Evolutionary conservation across 2,888 invertebrate genomes (phyloP).

Genomic region (Sphaeridia pumilis): DNA sequence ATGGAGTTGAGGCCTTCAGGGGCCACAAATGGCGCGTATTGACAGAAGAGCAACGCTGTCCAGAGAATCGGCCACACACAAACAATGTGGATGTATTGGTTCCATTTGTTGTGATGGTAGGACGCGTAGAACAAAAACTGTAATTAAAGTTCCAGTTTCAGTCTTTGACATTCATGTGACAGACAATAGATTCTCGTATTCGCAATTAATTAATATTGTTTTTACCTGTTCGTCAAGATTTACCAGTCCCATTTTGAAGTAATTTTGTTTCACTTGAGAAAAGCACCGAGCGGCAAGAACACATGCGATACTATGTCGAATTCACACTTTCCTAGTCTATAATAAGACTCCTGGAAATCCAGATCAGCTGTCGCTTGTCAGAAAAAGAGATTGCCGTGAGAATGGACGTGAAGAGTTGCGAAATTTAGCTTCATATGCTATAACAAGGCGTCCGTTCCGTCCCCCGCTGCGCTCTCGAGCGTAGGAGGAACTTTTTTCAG

Average conservation of each 20-base stretch:
- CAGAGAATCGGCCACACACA: constrained; percentile 35
- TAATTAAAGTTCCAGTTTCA: background rate
- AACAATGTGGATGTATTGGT: constrained; percentile 32
- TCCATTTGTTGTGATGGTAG: constrained; percentile 29
- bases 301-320: too few relatives aligned
- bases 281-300: too few relatives aligned
- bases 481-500: too few relatives aligned
- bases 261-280: too few relatives aligned
- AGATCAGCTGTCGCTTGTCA: too few relatives aligned
- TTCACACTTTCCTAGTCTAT: too few relatives aligned
- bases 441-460: too few relatives aligned
- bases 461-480: too few relatives aligned
- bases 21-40: background rate
- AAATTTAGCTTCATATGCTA: too few relatives aligned
- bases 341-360: too few relatives aligned
- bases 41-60: constrained; percentile 22
- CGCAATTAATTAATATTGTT: background rate
- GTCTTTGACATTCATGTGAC: background rate
- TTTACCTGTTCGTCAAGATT: constrained; percentile 28
- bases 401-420: too few relatives aligned
- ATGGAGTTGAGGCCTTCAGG: background rate
- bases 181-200: background rate
- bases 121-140: constrained; percentile 34
- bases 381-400: too few relatives aligned
- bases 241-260: constrained; percentile 26